Percentiles rank a stretch among this genome's conserved stretches.
phyloP scores from a whole-genome alignment of 1,140 invertebrate species.

The Phthorimaea operculella region DNA sequence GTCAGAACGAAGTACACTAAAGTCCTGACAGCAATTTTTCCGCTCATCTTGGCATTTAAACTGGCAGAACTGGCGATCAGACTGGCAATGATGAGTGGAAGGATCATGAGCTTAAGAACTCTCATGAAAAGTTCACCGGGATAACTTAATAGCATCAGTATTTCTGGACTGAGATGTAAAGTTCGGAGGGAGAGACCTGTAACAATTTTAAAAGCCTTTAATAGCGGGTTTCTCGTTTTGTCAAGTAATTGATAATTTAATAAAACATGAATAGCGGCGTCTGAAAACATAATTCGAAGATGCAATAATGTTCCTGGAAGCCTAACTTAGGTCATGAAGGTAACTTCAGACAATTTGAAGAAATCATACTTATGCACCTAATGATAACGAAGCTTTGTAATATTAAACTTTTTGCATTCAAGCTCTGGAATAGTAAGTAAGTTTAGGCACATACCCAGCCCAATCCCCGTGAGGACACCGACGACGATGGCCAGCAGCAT shows the following conservation, averaged over 20 bases:
- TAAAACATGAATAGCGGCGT: too few species aligned
- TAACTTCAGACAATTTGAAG: too few species aligned
- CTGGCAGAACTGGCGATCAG: conserved; percentile 89
- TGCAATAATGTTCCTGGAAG: too few species aligned
- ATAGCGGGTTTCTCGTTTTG: too few species aligned
- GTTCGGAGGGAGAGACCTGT: conserved; percentile 80
- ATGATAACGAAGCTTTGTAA: too few species aligned
- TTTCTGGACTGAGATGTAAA: conserved; percentile 75
- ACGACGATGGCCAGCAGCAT: conserved; percentile 81
- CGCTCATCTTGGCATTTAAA: conserved; percentile 87
- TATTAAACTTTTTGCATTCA: too few species aligned
- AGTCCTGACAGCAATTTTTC: conserved; percentile 83
- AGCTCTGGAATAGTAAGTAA: too few species aligned
- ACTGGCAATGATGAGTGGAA: conserved; percentile 89
- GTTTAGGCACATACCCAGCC: conserved; percentile 74
- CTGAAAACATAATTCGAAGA: too few species aligned
- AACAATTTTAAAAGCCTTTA: conserved; percentile 18
- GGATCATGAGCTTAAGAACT: conserved; percentile 86
- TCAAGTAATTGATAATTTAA: too few species aligned
- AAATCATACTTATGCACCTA: too few species aligned
- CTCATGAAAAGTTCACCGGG: conserved; percentile 94
- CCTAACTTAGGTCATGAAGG: too few species aligned
- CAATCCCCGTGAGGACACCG: conserved; percentile 79
- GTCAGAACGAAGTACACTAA: conserved; percentile 83
- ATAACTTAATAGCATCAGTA: conserved; percentile 86